Percentiles rank a stretch among this genome's conserved stretches.
Evolutionary conservation across 2,797 vertebrate species (phyloP).

Genomic region (Microtus obscurus): DNA sequence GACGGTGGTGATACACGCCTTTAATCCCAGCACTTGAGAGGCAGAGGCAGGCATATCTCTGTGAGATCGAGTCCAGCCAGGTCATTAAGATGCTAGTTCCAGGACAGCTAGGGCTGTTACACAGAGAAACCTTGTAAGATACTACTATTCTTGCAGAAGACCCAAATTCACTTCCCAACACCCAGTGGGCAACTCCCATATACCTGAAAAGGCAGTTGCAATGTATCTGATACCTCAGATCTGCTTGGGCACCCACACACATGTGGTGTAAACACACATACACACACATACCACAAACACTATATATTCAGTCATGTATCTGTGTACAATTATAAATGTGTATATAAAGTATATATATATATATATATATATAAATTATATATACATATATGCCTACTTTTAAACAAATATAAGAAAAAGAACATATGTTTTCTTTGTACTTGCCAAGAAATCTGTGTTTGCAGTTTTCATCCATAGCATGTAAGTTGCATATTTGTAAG

Average conservation of each 20-base stretch:
- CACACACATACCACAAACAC: not conserved
- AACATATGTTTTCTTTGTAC: not conserved
- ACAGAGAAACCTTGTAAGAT: not conserved
- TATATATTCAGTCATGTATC: too few species aligned
- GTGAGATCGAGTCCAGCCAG: too few species aligned
- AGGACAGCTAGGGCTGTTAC: too few species aligned
- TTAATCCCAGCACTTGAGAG: too few species aligned
- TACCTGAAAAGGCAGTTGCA: not conserved
- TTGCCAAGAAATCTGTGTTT: not conserved
- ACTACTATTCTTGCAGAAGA: not conserved
- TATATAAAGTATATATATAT: not conserved
- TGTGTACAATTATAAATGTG: not conserved
- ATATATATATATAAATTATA: not conserved
- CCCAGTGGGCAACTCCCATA: not conserved
- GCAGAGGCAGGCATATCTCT: too few species aligned
- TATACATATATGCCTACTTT: not conserved
- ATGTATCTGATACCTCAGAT: too few species aligned
- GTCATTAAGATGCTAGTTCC: too few species aligned
- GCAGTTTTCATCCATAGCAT: not conserved
- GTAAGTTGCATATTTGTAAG: not conserved
- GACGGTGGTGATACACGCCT: rapidly evolving
- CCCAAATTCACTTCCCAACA: not conserved
- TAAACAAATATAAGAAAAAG: not conserved
- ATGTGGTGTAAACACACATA: not conserved
- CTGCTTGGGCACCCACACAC: not conserved